Percentiles rank a stretch among this genome's conserved stretches.
These are phyloP conservation scores for Phaethon lepturus DNA, from an alignment of 2,113 vertebrate species.

Conservation along the genomic window DNA sequence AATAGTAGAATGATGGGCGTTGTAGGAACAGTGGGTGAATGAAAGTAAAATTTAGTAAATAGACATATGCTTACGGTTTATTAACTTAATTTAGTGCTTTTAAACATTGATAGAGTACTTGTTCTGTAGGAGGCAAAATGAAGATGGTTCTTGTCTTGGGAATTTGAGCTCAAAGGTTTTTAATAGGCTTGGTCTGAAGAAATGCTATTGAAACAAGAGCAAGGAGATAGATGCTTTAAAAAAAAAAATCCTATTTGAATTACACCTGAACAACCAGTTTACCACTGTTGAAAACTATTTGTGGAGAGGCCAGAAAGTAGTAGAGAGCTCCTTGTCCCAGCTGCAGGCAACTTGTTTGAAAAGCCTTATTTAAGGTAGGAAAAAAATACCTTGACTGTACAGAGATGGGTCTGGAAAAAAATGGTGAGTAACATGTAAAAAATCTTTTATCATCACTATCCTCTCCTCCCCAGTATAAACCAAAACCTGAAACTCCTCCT, in stretches of 20 bases:
- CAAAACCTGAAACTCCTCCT: not conserved
- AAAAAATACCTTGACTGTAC: not conserved
- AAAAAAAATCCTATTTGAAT: not conserved
- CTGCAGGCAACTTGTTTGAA: not conserved
- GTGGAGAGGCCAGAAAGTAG: not conserved
- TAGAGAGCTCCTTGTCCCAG: not conserved
- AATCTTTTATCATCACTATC: not conserved
- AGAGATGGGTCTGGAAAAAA: not conserved
- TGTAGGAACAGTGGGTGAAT: not conserved
- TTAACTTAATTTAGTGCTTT: not conserved
- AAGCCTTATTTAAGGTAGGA: not conserved
- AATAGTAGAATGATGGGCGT: not conserved
- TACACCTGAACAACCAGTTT: not conserved
- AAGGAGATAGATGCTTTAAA: not conserved
- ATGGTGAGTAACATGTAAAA: not conserved
- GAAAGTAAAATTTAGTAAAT: not conserved
- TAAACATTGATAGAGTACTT: not conserved
- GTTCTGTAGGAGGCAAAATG: not conserved
- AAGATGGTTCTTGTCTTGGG: not conserved
- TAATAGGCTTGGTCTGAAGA: not conserved
- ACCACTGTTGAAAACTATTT: not conserved
- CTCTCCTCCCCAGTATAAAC: not conserved
- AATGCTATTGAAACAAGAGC: not conserved
- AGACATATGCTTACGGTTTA: not conserved
- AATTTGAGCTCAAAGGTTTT: not conserved